Conservation (phyloP, 2,797 vertebrate genomes). For the Chelon auratus region DNA sequence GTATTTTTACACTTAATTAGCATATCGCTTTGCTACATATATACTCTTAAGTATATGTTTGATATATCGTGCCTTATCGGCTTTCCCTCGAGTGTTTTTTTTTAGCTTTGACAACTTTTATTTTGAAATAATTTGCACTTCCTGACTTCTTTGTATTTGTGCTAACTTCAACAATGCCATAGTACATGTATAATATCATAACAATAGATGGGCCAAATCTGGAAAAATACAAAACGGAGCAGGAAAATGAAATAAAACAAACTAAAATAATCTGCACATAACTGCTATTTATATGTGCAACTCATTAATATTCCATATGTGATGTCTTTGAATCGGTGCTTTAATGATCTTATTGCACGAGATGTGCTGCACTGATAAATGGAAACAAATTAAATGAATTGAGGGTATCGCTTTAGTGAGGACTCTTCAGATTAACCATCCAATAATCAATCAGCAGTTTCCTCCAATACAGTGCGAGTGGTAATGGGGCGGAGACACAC, state of each 20-base stretch:
- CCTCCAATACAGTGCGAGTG: constrained; percentile 30
- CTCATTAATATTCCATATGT: background rate
- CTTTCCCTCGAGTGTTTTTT: too few species aligned
- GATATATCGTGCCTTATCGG: background rate
- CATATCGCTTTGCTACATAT: too few species aligned
- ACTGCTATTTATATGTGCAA: background rate
- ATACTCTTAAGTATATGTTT: background rate
- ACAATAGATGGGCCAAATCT: constrained; percentile 6
- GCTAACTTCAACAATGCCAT: constrained; percentile 26
- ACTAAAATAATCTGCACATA: background rate
- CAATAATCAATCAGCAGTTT: constrained; percentile 5
- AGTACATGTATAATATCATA: background rate
- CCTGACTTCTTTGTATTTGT: background rate
- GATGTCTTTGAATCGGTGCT: background rate
- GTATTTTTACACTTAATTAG: too few species aligned
- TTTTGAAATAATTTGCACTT: constrained; percentile 28
- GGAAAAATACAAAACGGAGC: background rate
- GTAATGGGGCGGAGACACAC: constrained; percentile 74
- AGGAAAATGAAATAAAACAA: background rate
- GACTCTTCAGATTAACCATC: background rate
- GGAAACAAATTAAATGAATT: background rate
- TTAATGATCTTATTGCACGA: background rate
- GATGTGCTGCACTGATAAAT: background rate
- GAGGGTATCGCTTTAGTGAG: background rate
- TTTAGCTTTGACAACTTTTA: constrained; percentile 9